These are phyloP conservation scores for Linyphia triangularis DNA, from an alignment of 2,888 invertebrate species.

Conservation along the genomic window DNA sequence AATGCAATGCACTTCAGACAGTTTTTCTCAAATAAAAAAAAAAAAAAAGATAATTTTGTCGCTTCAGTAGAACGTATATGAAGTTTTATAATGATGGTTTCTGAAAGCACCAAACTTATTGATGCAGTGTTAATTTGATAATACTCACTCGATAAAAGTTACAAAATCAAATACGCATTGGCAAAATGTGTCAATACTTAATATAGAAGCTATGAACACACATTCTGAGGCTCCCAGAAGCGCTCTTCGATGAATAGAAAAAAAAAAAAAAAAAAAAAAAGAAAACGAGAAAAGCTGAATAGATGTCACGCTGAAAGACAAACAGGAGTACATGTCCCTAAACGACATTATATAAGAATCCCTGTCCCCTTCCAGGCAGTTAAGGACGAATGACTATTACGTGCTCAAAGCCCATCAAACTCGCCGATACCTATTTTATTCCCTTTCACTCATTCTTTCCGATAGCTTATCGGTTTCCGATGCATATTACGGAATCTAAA, in stretches of 20 bases:
- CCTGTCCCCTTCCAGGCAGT: neutral
- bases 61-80: no score
- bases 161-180: no score
- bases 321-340: conserved; percentile 7
- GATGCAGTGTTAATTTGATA: no score
- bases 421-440: conserved; percentile 25
- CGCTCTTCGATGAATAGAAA: no score
- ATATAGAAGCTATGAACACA: neutral
- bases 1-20: no score
- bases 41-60: no score
- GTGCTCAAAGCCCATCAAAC: conserved; percentile 24
- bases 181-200: neutral
- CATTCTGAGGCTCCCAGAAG: neutral
- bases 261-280: no score
- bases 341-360: neutral
- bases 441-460: conserved; percentile 4
- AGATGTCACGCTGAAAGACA: neutral
- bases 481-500: conserved; percentile 44
- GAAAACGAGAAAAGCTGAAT: neutral
- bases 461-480: conserved; percentile 53
- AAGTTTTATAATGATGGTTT: no score
- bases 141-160: no score
- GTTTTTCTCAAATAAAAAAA: no score
- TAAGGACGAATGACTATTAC: conserved; percentile 16
- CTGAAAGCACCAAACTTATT: no score